Base-by-base conservation (phyloP, 35 echinoderm and acorn worm species). In the Ophioderma brevispina region DNA sequence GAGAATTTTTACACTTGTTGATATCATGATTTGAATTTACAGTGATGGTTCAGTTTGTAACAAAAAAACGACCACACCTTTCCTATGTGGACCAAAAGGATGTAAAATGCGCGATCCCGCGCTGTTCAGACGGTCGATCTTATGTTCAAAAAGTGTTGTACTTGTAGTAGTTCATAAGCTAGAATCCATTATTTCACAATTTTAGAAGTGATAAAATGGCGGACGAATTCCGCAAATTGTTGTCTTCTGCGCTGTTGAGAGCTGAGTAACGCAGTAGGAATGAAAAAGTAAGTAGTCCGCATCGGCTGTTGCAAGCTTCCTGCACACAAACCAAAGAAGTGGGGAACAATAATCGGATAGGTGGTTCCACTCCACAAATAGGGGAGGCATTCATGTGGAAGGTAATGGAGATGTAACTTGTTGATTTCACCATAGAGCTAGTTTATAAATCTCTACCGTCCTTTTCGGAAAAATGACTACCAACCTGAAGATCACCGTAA, bases 1-100 rank as follows among this genome's bases (percentile, higher is more conserved):
- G 17, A 85, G 33, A 25, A 85, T 35, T 63, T 85, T 85, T 21
- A 85, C 37, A 37, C 46, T 37, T 21, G 43, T 14, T n/a, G 83
- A 85, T 37, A 85, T 36, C 83, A 85, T 85, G n/a, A n/a, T n/a
- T n/a, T n/a, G n/a, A n/a, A n/a, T 38, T 81, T 81, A 37, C 36
- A 23, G 31, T 19, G 41, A 46, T 46, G 5, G 41, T 46, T 46
- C 41, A 8, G 5, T 17, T 8, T 17, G 4, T 4, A 4, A 8
- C 41, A 8, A 8, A 17, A 46, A 46, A 46, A 8, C 41, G 4
- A 4, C 41, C 41, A 46, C 41, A 46, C 41, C 41, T 46, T 8
- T 4, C 41, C 41, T n/a, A 17, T 46, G 41, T 46, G 41, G 41
- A 4, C 17, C 41, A 4, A 8, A 46, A 46, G 17, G 4, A 46